phyloP scores from a whole-genome alignment of 2,888 invertebrate genomes.

The Phrixothrix hirtus region DNA sequence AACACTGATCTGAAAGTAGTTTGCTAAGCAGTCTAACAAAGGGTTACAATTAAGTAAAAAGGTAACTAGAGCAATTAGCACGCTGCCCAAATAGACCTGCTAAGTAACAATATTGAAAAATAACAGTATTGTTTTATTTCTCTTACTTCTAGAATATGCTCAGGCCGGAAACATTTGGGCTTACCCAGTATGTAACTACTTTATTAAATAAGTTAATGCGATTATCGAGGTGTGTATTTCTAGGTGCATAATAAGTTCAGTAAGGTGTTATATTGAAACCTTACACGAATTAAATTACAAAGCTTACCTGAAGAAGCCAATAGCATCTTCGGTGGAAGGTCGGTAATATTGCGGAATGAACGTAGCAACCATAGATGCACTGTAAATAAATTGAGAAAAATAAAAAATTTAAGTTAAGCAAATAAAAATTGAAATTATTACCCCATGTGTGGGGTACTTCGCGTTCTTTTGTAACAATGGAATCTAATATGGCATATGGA shows the following conservation, averaged over 20 bases:
- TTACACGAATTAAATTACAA: conserved; percentile 29
- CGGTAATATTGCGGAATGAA: conserved; percentile 97
- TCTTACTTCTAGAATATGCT: too few species aligned
- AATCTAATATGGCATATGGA: conserved; percentile 46
- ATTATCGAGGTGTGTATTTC: conserved; percentile 10
- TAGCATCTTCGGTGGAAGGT: conserved; percentile 98
- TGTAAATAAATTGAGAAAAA: conserved; percentile 56
- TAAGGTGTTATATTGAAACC: conserved; percentile 28
- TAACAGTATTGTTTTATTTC: too few species aligned
- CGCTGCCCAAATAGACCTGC: too few species aligned
- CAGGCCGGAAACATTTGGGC: too few species aligned
- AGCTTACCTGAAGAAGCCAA: conserved; percentile 89
- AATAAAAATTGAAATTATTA: conserved; percentile 35
- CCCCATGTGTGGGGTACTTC: conserved; percentile 30
- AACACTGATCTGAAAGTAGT: too few species aligned
- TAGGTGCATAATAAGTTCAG: conserved; percentile 23
- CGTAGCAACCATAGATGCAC: conserved; percentile 99
- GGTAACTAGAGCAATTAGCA: too few species aligned
- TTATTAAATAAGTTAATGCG: too few species aligned
- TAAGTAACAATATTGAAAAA: too few species aligned
- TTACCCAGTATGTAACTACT: too few species aligned
- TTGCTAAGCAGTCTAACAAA: too few species aligned
- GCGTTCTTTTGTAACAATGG: conserved; percentile 37
- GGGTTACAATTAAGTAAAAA: too few species aligned
- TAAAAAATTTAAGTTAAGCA: background rate